Evolutionary conservation across 2,888 invertebrate genomes (phyloP).

Genomic region (Lycia hirtaria): DNA sequence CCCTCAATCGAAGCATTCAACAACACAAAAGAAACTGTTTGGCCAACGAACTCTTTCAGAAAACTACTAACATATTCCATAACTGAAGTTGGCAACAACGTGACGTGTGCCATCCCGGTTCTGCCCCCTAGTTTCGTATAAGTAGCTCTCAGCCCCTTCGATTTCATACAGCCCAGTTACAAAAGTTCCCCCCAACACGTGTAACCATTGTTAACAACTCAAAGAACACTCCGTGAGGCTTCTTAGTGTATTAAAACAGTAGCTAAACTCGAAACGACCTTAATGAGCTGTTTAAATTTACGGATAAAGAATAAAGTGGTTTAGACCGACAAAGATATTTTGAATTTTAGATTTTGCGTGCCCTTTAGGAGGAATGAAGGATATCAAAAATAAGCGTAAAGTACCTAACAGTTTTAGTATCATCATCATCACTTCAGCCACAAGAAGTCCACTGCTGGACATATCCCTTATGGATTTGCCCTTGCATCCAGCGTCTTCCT

Average conservation of each 20-base stretch:
- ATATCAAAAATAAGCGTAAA: too few species aligned
- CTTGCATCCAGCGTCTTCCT: too few species aligned
- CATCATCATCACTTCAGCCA: too few species aligned
- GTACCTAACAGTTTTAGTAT: too few species aligned
- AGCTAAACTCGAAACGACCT: conserved; percentile 1
- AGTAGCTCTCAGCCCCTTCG: conserved; percentile 20
- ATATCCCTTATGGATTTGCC: too few species aligned
- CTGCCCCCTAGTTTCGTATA: conserved; percentile 19
- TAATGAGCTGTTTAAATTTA: background rate
- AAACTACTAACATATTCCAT: conserved; percentile 24
- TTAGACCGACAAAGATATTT: background rate
- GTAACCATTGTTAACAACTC: conserved; percentile 32
- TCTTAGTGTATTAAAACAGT: conserved; percentile 12
- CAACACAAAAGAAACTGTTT: conserved; percentile 19
- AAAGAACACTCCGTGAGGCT: conserved; percentile 19
- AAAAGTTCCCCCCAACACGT: conserved; percentile 27
- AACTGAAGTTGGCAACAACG: conserved; percentile 25
- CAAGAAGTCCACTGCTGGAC: too few species aligned
- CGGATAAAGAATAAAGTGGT: background rate
- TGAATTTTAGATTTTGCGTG: background rate
- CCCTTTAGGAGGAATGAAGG: too few species aligned
- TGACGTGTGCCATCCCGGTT: conserved; percentile 22
- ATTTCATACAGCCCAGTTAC: conserved; percentile 27
- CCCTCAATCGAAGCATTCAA: conserved; percentile 17
- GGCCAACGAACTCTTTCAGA: conserved; percentile 7